phyloP scores from a whole-genome alignment of 2,797 vertebrate genomes.

The Acipenser transmontanus region DNA sequence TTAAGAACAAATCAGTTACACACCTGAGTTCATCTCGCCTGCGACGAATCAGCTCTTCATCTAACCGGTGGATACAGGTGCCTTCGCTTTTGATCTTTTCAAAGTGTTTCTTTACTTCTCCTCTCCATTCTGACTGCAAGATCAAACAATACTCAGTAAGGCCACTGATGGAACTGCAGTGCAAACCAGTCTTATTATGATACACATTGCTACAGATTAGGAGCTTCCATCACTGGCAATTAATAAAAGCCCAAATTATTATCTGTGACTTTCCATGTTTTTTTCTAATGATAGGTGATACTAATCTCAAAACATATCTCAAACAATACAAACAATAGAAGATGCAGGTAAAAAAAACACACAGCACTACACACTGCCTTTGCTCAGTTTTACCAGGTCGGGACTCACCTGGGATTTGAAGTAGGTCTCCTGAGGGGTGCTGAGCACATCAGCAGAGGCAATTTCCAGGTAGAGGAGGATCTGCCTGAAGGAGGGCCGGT shows the following conservation, averaged over 20 bases:
- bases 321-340: no score
- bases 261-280: no score
- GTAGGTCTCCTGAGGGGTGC: conserved; percentile 94
- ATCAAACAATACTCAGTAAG: conserved; percentile 11
- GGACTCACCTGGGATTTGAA: conserved; percentile 91
- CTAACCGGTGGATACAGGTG: conserved; percentile 92
- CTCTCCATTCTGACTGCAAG: conserved; percentile 88
- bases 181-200: no score
- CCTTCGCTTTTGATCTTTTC: conserved; percentile 99
- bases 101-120: conserved; percentile 97
- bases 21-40: conserved; percentile 93
- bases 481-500: conserved; percentile 92
- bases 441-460: conserved; percentile 87
- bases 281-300: no score
- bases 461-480: conserved; percentile 95
- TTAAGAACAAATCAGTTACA: conserved; percentile 17
- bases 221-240: no score
- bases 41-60: conserved; percentile 91
- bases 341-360: no score
- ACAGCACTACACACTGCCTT: no score
- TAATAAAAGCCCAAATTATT: no score
- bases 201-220: no score
- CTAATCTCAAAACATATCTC: no score
- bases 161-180: no score
- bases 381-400: no score